Evolutionary conservation across 2,888 invertebrate species (phyloP), one percentile per base, ranked within the genome.

Genomic region (Cryptus viduatorius): DNA sequence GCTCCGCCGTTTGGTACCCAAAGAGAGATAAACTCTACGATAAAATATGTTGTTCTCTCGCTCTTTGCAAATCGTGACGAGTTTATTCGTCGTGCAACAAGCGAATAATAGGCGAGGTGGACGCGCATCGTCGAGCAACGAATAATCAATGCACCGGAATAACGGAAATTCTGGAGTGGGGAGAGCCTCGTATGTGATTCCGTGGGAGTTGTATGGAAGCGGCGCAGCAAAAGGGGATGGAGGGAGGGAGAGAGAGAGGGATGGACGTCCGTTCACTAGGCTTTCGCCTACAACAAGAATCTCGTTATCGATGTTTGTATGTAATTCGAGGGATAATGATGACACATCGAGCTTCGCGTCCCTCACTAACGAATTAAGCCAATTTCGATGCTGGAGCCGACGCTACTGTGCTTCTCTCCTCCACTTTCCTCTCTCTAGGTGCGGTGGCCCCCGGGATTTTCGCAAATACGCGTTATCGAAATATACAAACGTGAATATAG

Each of bases 141-240:
- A 86, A 86, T 86, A 86, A 86, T 85, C 86, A 86, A 86, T 86
- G 83, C 86, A 81, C 81, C 81, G 85, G 83, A 85, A 86, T 86
- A 86, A 83, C 83, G 85, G 86, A 84, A 84, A 80, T 81, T 86
- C 84, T 82, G 79, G 82, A 37, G 37, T 8, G 37, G 37, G 37
- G 37, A 37, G 37, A 7, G 44, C 82, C 75, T 82, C 82, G 64
- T 67, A 72, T 76, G 82, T 82, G 69, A 76, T 79, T 82, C 79
- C 46, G 65, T 44, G 77, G 53, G 37, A 12, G 56, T 10, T 48
- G 14, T 48, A 76, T 69, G 79, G 71, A 65, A 79, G 50, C 64
- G 69, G 44, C 24, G 71, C n/a, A 59, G 50, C n/a, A 44, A 24
- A 3, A 5, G 12, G 12, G n/a, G 46, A 44, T 64, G 29, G 61